These are phyloP conservation scores for Presbytis comata DNA, from an alignment of 2,797 vertebrate genomes.

Conservation along the genomic window DNA sequence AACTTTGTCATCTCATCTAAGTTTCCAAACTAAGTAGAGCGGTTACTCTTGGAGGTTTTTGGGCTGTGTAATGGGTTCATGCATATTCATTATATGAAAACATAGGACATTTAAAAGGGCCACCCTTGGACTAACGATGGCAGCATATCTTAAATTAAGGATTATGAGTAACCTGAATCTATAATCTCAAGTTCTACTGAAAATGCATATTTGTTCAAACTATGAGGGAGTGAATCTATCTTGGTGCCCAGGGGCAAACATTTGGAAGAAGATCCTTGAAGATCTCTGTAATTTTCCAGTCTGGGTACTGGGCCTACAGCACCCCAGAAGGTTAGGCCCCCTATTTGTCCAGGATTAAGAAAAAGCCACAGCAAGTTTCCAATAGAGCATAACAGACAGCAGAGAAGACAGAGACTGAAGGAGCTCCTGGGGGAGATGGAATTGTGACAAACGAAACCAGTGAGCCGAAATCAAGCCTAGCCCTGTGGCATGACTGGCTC, in stretches of 20 bases:
- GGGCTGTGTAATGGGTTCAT: not conserved
- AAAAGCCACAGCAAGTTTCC: not conserved
- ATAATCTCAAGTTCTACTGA: not conserved
- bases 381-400: not conserved
- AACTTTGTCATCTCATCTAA: slow-evolving; percentile 24
- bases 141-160: not conserved
- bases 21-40: not conserved
- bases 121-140: not conserved
- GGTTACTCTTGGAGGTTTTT: not conserved
- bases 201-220: not conserved
- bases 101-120: not conserved
- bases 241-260: not conserved
- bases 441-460: not conserved
- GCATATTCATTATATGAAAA: not conserved
- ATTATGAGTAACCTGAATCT: not conserved
- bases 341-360: not conserved
- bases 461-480: not conserved
- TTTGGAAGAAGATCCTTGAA: not conserved
- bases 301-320: too few species aligned
- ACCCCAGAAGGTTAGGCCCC: not conserved
- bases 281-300: not conserved
- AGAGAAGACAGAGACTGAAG: not conserved
- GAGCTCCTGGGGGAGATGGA: not conserved
- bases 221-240: not conserved
- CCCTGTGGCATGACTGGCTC: not conserved